phyloP scores from a whole-genome alignment of 2,888 invertebrate species.

The Hoplodrina ambigua region DNA sequence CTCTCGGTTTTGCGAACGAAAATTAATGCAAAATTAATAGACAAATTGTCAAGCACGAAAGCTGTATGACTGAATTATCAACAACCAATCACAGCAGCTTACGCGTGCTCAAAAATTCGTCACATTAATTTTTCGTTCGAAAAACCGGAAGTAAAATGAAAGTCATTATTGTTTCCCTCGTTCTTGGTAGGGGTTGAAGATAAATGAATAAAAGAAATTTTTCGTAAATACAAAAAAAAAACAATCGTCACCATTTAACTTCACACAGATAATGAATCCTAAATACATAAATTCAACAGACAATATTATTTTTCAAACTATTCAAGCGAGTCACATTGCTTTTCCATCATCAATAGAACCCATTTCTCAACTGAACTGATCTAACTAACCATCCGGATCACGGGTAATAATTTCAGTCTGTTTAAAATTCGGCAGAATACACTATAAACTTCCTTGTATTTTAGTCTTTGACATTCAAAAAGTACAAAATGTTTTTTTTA shows the following conservation, averaged over 20 bases:
- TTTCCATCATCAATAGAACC: conserved; percentile 56
- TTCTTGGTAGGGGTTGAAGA: background rate
- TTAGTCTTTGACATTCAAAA: conserved; percentile 60
- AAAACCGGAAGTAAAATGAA: background rate
- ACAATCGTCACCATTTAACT: conserved; percentile 52
- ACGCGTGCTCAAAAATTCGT: too few relatives aligned
- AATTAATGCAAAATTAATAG: background rate
- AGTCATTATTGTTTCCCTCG: background rate
- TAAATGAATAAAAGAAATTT: background rate
- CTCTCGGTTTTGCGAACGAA: background rate
- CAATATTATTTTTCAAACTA: conserved; percentile 58
- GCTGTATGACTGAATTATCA: too few relatives aligned
- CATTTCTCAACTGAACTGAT: conserved; percentile 52
- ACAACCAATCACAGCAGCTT: too few relatives aligned
- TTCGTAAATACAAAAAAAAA: conserved; percentile 9
- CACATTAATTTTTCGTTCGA: background rate
- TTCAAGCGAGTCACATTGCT: conserved; percentile 64
- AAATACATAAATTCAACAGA: conserved; percentile 66
- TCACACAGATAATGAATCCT: conserved; percentile 64
- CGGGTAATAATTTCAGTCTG: conserved; percentile 60
- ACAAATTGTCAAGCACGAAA: too few relatives aligned
- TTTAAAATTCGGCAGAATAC: conserved; percentile 63
- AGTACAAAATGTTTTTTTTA: conserved; percentile 61
- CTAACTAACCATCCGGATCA: conserved; percentile 54
- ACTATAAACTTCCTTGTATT: conserved; percentile 53